Evolutionary conservation across 1,140 invertebrate species (phyloP).

Genomic region (Bombus sylvicola): DNA sequence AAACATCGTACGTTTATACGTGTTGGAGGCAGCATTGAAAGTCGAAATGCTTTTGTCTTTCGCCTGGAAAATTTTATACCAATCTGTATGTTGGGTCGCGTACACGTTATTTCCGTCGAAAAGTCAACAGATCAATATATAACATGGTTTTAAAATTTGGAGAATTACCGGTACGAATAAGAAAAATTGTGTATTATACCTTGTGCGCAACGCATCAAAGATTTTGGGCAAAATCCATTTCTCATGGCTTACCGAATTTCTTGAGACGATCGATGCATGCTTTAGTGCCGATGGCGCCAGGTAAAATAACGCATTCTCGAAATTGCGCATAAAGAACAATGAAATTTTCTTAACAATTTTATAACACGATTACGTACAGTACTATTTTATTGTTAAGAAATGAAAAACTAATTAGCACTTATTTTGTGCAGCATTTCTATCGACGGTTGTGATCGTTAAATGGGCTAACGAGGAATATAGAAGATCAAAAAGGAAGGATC

Average conservation of each 20-base stretch:
- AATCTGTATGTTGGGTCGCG: no score
- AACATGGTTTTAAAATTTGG: constrained; percentile 59
- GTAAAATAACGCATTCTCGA: constrained; percentile 21
- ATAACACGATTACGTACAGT: no score
- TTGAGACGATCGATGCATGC: neutral
- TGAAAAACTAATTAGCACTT: no score
- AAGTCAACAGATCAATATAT: neutral
- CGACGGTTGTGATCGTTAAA: neutral
- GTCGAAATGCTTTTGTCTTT: neutral
- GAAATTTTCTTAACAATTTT: no score
- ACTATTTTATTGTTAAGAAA: no score
- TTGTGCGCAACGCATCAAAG: constrained; percentile 54
- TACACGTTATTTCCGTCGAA: neutral
- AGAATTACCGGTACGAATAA: constrained; percentile 59
- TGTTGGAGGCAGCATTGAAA: neutral
- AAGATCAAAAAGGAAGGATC: constrained; percentile 50
- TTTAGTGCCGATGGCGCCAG: constrained; percentile 25
- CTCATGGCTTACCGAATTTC: constrained; percentile 49
- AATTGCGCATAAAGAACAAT: neutral
- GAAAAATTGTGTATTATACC: constrained; percentile 51
- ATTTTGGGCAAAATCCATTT: constrained; percentile 53
- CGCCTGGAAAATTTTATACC: neutral
- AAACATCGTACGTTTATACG: neutral
- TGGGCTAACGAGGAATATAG: constrained; percentile 7
- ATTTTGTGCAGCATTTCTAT: constrained; percentile 23